These are phyloP conservation scores for Solen grandis DNA, from an alignment of 1,140 invertebrate genomes.

Conservation along the genomic window DNA sequence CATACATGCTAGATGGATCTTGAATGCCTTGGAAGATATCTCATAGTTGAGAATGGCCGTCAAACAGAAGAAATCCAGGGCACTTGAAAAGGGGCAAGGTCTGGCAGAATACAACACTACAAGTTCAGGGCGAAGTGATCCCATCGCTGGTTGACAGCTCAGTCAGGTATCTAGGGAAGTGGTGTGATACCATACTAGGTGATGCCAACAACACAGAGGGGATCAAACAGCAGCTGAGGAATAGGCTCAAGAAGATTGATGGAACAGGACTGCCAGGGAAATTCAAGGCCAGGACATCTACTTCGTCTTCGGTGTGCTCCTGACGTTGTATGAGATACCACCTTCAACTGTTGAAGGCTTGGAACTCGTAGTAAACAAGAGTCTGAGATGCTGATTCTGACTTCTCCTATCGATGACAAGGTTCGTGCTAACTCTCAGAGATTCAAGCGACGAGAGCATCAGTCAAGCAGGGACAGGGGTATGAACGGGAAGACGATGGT, in stretches of 20 bases:
- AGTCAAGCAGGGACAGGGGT: constrained; percentile 22
- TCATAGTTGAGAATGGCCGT: constrained; percentile 11
- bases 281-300: constrained; percentile 25
- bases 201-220: not conserved
- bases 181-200: not conserved
- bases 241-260: not conserved
- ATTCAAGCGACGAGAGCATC: constrained; percentile 17
- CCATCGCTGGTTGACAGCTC: constrained; percentile 3
- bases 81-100: constrained; percentile 10
- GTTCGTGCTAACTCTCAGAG: constrained; percentile 20
- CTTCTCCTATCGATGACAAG: constrained; percentile 20
- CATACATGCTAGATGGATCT: constrained; percentile 32
- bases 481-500: constrained; percentile 44
- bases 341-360: constrained; percentile 31
- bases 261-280: not conserved
- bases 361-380: constrained; percentile 35
- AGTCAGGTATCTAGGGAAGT: constrained; percentile 28
- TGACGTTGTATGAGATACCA: constrained; percentile 48
- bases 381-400: constrained; percentile 15
- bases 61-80: constrained; percentile 8
- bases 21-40: constrained; percentile 14
- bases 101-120: not conserved
- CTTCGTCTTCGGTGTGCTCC: constrained; percentile 26
- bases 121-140: not conserved
- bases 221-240: constrained; percentile 1